These are phyloP conservation scores for Agriopis leucophaearia DNA, from an alignment of 2,888 invertebrate species.

Conservation along the genomic window DNA sequence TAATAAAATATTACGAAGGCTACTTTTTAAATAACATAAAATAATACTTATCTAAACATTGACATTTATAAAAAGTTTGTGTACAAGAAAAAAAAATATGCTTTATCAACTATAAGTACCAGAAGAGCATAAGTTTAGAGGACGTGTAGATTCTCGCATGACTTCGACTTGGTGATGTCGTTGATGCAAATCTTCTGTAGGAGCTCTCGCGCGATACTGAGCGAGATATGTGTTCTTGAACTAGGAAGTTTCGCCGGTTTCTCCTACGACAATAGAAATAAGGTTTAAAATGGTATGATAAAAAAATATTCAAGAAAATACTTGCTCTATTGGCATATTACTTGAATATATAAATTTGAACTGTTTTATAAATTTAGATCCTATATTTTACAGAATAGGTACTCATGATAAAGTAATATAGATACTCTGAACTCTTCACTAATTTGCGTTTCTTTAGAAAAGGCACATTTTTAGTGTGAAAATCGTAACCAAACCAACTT, in stretches of 20 bases:
- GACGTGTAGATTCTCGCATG: slow-evolving; percentile 95
- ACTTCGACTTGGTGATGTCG: slow-evolving; percentile 94
- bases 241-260: slow-evolving; percentile 90
- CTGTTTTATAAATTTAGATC: too few relatives aligned
- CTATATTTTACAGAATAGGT: too few relatives aligned
- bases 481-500: too few relatives aligned
- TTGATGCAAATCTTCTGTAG: slow-evolving; percentile 94
- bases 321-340: too few relatives aligned
- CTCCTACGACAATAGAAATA: slow-evolving; percentile 68
- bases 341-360: too few relatives aligned
- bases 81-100: neutral
- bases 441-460: too few relatives aligned
- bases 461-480: too few relatives aligned
- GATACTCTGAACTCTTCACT: too few relatives aligned
- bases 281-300: slow-evolving; percentile 35
- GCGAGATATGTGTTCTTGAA: slow-evolving; percentile 92
- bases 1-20: too few relatives aligned
- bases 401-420: too few relatives aligned
- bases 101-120: slow-evolving; percentile 44
- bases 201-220: slow-evolving; percentile 93
- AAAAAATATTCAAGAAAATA: neutral
- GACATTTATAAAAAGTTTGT: neutral
- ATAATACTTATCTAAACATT: too few relatives aligned
- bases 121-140: slow-evolving; percentile 79
- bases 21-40: too few relatives aligned